phyloP scores from a whole-genome alignment of 2,113 vertebrate species.

The Bambusicola thoracicus region DNA sequence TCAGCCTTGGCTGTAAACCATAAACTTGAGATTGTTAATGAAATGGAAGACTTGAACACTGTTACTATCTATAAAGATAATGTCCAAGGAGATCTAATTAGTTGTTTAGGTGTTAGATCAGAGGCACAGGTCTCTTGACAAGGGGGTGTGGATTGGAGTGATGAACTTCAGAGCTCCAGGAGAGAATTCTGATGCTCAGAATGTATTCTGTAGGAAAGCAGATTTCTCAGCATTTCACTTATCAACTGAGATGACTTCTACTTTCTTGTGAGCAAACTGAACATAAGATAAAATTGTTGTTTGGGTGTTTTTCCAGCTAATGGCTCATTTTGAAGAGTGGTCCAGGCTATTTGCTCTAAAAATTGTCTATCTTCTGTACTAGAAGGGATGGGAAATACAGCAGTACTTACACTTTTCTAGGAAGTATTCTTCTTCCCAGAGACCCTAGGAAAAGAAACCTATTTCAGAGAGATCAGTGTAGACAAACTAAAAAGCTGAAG shows the following conservation, averaged over 20 bases:
- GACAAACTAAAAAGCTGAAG: background rate
- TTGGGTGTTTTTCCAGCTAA: background rate
- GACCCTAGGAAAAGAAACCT: background rate
- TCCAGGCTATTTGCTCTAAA: background rate
- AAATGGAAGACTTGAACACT: background rate
- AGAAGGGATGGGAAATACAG: background rate
- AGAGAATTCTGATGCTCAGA: background rate
- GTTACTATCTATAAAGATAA: background rate
- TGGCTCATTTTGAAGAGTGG: background rate
- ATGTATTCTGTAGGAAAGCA: background rate
- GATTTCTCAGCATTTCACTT: background rate
- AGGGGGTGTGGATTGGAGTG: rapidly evolving
- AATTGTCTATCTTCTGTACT: background rate
- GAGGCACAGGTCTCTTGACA: background rate
- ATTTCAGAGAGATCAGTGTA: background rate
- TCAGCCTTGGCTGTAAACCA: background rate
- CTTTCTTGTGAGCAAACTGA: background rate
- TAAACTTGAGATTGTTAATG: background rate
- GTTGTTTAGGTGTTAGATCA: background rate
- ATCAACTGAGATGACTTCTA: background rate
- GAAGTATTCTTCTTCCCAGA: background rate
- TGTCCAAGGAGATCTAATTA: background rate
- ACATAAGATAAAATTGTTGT: background rate
- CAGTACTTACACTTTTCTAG: background rate
- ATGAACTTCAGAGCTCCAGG: background rate